Evolutionary conservation across 1,140 invertebrate species (phyloP).

Genomic region (Ephestia elutella): DNA sequence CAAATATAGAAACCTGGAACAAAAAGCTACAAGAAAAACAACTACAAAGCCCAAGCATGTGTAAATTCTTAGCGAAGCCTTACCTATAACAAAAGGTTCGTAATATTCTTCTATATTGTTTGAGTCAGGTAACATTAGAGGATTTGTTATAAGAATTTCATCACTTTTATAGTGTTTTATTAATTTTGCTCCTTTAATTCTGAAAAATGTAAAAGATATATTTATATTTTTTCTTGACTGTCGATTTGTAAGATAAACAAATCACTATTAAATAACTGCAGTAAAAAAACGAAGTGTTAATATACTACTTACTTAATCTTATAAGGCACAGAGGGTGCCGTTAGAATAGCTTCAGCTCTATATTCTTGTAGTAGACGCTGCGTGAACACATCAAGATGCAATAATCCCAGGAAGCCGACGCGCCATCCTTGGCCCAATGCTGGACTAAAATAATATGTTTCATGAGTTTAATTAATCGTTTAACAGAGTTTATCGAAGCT

Average conservation of each 20-base stretch:
- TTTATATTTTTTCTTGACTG: no score
- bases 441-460: conserved; percentile 77
- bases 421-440: conserved; percentile 96
- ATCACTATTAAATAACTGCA: no score
- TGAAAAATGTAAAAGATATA: conserved; percentile 26
- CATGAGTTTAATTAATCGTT: no score
- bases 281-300: neutral
- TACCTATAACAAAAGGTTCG: conserved; percentile 88
- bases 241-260: no score
- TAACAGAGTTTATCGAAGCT: no score
- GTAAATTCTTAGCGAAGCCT: no score
- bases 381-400: conserved; percentile 97
- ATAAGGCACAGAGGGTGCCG: conserved; percentile 96
- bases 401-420: conserved; percentile 92
- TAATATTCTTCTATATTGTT: conserved; percentile 82
- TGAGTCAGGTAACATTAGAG: conserved; percentile 83
- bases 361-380: conserved; percentile 96
- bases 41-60: no score
- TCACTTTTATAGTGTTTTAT: conserved; percentile 79
- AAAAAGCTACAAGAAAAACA: no score
- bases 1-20: no score
- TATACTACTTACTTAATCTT: conserved; percentile 81
- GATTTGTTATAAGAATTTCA: conserved; percentile 88
- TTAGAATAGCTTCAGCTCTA: conserved; percentile 90
- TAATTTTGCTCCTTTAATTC: conserved; percentile 74